These are phyloP conservation scores for Dinomys branickii DNA, from an alignment of 2,113 vertebrate genomes.

Conservation along the genomic window DNA sequence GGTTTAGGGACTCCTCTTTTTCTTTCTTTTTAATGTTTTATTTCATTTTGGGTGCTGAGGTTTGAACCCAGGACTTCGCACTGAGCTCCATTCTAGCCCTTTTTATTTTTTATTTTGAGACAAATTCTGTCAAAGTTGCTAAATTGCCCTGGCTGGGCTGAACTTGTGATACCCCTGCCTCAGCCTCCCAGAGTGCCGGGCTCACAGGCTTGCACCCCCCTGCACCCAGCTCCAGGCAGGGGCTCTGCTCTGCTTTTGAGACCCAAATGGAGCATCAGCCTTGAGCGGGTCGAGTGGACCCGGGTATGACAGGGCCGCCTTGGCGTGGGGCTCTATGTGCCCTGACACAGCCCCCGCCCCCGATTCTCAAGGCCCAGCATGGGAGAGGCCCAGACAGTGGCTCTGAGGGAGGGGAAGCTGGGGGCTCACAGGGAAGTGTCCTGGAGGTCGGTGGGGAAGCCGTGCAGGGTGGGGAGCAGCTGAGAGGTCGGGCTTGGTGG, in stretches of 20 bases:
- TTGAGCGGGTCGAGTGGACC: background rate
- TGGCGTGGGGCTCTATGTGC: background rate
- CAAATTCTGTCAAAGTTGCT: background rate
- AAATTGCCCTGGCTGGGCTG: background rate
- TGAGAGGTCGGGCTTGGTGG: background rate
- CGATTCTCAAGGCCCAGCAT: background rate
- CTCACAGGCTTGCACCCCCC: background rate
- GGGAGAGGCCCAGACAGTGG: background rate
- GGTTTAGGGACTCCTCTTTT: background rate
- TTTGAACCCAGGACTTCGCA: background rate
- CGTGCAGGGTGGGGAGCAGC: background rate
- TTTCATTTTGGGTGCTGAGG: background rate
- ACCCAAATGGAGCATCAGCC: background rate
- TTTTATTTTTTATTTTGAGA: background rate
- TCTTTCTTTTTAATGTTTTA: background rate
- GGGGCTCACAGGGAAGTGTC: background rate
- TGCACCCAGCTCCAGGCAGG: background rate
- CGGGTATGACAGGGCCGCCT: background rate
- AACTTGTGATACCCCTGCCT: background rate
- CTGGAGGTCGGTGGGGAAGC: background rate
- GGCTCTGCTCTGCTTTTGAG: background rate
- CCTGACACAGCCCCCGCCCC: background rate
- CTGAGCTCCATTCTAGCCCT: background rate
- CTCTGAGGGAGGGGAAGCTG: background rate
- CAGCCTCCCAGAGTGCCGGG: background rate